Evolutionary conservation across 2,797 vertebrate species (phyloP), one percentile per base, ranked within the genome.

Genomic region (Coregonus suidteri): DNA sequence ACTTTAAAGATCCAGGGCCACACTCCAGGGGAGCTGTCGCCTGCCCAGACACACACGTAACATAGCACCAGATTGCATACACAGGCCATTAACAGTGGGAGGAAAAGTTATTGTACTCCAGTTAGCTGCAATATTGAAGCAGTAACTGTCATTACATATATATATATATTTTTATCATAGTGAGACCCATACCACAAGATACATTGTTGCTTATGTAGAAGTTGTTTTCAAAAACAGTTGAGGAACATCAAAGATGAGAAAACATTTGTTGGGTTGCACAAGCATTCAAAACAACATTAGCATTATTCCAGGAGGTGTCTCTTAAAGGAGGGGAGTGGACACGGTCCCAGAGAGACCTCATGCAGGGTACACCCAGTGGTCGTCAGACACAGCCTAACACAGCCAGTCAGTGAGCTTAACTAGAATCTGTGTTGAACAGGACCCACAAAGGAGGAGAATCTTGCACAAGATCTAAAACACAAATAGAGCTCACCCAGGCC

Each of bases 201-300:
- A 13, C n/a, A 13, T 14, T 13, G 16, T n/a, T 80, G 16, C 73
- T 76, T 78, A 56, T 76, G 52, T 79, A 25, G 64, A 11, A 2
- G n/a, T 25, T 35, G 30, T 54, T 73, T 56, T 54, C 25, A 79
- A 14, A 56, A 52, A 64, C 62, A 77, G 62, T 80, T 77, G 82
- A 82, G 84, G 76, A 80, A 64, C 77, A 82, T 88, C 77, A 83
- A 88, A 84, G 76, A 81, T 82, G 85, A 78, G 77, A 80, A 77
- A 79, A 86, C 20, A 41, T 83, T 77, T 85, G 76, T 79, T 69
- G 81, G 62, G 7, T 1, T 16, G 62, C 6, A 3, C 82, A 79
- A 80, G 77, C 73, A 82, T 80, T 75, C 78, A 88, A 82, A 90
- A 86, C 86, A 90, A 84, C 83, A 83, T 83, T 62, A 81, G 52